Conservation (phyloP, 2,888 invertebrate genomes). For the Dicycla oo region DNA sequence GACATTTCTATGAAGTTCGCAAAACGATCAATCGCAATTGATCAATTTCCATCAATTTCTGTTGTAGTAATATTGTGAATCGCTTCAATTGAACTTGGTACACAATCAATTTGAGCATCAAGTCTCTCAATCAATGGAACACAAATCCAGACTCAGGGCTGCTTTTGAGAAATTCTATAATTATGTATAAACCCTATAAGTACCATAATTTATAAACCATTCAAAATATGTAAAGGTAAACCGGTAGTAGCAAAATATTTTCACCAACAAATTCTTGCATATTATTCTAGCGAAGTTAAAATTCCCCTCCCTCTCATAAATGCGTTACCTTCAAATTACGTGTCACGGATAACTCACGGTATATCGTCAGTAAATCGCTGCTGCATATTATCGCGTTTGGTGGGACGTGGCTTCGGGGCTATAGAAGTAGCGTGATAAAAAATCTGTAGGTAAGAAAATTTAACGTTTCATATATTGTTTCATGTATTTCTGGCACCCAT, state of each 20-base stretch:
- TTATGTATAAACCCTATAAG: background rate
- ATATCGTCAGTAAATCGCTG: conserved; percentile 42
- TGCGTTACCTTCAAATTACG: conserved; percentile 41
- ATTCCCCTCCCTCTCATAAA: conserved; percentile 24
- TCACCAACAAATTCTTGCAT: background rate
- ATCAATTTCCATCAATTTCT: too few species aligned
- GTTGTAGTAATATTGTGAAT: too few species aligned
- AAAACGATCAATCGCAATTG: too few species aligned
- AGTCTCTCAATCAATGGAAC: too few species aligned
- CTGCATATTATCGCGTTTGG: conserved; percentile 38
- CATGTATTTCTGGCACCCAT: too few species aligned
- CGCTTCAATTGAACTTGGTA: too few species aligned
- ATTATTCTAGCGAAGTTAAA: conserved; percentile 10
- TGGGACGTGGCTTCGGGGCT: conserved; percentile 16
- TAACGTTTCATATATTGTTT: background rate
- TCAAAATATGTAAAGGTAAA: background rate
- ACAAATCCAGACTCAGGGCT: background rate
- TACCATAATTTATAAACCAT: too few species aligned
- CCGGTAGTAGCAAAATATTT: background rate
- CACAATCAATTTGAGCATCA: too few species aligned
- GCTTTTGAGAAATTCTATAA: background rate
- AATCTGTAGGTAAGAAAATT: background rate
- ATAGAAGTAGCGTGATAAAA: conserved; percentile 13
- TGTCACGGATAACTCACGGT: conserved; percentile 41
- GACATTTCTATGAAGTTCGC: too few species aligned